Evolutionary conservation across 2,888 invertebrate species (phyloP), one percentile per base, ranked within the genome.

Genomic region (Pecten maximus): DNA sequence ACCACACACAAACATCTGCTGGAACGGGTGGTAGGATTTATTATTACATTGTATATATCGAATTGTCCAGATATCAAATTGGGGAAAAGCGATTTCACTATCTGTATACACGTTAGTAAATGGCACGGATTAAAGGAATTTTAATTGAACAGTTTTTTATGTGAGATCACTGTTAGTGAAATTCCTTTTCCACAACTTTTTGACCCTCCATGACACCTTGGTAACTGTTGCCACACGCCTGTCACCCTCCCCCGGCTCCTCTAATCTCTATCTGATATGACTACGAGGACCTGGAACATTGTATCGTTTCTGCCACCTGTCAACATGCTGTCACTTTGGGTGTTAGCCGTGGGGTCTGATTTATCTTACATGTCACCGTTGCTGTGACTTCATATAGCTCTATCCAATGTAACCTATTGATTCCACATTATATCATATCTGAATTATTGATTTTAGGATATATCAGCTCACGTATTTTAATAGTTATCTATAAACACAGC

Each of bases 401-500:
- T 74, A 16, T 12, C 74, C 74, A 4, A 8, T 28, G 74, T 35
- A 28, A 74, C 74, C 35, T 74, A 74, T 74, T 35, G 74, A 74
- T 74, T 74, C 35, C 23, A 15, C 74, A 74, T 74, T 74, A 74
- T 74, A 74, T 74, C 74, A 74, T 74, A 74, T 74, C 74, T 74
- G 35, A 16, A 74, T 35, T 74, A 74, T 74, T 74, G 74, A 74
- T 74, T 74, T 28, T 74, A 23, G 60, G 74, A 74, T 74, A 28
- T 74, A 74, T 35, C 74, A 74, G 74, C 74, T 74, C 74, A 74
- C 74, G 6, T 74, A 35, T 74, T 28, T 74, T 74, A 35, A 28
- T 74, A 74, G 74, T 74, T 74, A 74, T 35, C 74, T 74, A 74
- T 28, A 74, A 74, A 74, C 74, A 28, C 74, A 74, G 74, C 74